These are phyloP conservation scores for Malthinus seriepunctatus DNA, from an alignment of 2,888 invertebrate species.

Conservation along the genomic window DNA sequence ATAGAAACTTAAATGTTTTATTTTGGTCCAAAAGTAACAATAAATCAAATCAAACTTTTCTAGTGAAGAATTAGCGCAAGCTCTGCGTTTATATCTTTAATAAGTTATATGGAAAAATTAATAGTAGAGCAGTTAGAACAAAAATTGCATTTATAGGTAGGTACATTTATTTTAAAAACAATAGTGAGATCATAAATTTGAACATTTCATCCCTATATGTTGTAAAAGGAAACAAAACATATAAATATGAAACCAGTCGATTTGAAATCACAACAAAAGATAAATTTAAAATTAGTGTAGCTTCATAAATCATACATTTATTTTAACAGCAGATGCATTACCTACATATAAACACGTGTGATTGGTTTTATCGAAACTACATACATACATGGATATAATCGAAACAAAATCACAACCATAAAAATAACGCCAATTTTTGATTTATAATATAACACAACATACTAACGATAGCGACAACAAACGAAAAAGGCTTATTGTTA, in stretches of 20 bases:
- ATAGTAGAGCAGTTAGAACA: no score
- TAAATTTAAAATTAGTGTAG: conserved; percentile 38
- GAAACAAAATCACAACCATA: conserved; percentile 48
- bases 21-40: no score
- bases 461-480: no score
- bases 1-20: no score
- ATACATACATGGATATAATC: conserved; percentile 42
- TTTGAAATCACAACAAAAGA: conserved; percentile 16
- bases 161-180: no score
- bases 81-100: no score
- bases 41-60: no score
- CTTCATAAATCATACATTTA: conserved; percentile 51
- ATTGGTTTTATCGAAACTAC: conserved; percentile 46
- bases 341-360: conserved; percentile 49
- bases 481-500: conserved; percentile 46
- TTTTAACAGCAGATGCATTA: conserved; percentile 54
- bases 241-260: conserved; percentile 1
- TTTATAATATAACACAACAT: conserved; percentile 41
- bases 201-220: neutral
- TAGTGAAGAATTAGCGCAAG: no score
- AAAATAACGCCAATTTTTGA: conserved; percentile 52
- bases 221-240: conserved; percentile 2
- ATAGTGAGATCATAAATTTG: neutral
- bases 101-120: no score
- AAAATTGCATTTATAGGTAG: no score